Base-by-base conservation (phyloP, 2,797 vertebrate species). In the Eupleurogrammus muticus region DNA sequence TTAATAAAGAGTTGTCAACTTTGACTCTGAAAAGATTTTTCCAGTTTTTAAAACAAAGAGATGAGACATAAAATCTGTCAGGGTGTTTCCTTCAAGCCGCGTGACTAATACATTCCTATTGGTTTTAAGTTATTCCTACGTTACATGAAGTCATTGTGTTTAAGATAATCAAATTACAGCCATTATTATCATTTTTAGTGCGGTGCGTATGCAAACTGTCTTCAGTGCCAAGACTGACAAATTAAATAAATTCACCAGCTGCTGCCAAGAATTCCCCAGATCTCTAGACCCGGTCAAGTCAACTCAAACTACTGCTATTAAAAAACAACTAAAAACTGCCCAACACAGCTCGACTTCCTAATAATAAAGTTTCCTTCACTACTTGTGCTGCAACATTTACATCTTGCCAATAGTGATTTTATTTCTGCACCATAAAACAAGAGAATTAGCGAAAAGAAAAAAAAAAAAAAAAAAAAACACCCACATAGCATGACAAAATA, bases 341-440 rank as follows among this genome's bases (percentile, higher is more conserved):
- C 47, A 47, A 47, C 2, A 4, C 53, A 49, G 35, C 56, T 21
- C 40, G 1, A n/a, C 24, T 54, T 52, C 11, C 32, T 13, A 35
- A 42, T 3, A 38, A 54, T 21, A 16, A 47, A 59, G 1, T 34
- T 70, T 79, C 57, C 70, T 70, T 19, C 34, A 28, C 50, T 70
- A 61, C 44, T 54, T 38, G 9, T 68, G 64, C 61, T 50, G 51
- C 59, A 14, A 12, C 70, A 9, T 67, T 79, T 71, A 59, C 73
- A 70, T 70, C 32, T 5, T 55, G 75, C 35, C 82, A 40, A 71
- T 40, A 42, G 32, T 13, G 23, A 54, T 61, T 79, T 78, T 75
- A 89, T 85, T 83, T 77, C 52, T 67, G 69, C 75, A 59, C 69
- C 56, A 77, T 77, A 84, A 75, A 87, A 81, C 68, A 60, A 65